These are phyloP conservation scores for Enteromius thamalakanensis DNA, from an alignment of 2,797 vertebrate species.

Conservation along the genomic window DNA sequence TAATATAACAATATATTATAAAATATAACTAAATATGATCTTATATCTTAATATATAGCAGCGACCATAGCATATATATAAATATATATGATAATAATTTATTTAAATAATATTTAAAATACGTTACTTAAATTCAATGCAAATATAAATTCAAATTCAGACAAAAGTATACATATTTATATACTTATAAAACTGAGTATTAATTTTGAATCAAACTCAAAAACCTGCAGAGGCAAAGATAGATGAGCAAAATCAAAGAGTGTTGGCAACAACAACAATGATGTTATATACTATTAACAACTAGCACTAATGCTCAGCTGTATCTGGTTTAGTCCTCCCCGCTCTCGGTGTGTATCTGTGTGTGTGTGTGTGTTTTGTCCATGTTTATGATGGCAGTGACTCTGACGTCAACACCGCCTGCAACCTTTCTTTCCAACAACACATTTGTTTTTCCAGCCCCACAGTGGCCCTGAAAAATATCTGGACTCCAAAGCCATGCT, in stretches of 20 bases:
- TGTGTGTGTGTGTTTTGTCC: conserved; percentile 19
- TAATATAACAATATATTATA: too few species aligned
- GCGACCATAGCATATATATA: neutral
- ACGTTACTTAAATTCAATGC: neutral
- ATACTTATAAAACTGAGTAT: neutral
- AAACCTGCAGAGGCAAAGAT: neutral
- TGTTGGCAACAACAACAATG: neutral
- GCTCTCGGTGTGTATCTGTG: neutral
- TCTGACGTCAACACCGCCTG: conserved; percentile 53
- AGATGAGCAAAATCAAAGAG: neutral
- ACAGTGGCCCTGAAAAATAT: conserved; percentile 26
- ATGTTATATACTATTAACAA: neutral
- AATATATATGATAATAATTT: too few species aligned
- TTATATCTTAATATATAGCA: neutral
- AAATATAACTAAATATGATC: neutral
- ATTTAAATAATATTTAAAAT: neutral
- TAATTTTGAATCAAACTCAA: neutral
- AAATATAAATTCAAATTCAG: neutral
- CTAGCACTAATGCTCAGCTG: neutral
- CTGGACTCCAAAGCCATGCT: conserved; percentile 2
- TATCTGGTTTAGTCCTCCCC: neutral
- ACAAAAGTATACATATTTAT: neutral
- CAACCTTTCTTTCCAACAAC: conserved; percentile 51
- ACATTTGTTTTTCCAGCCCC: conserved; percentile 53
- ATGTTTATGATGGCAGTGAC: conserved; percentile 50